Percentiles rank a stretch among this genome's conserved stretches.
phyloP scores from a whole-genome alignment of 2,113 vertebrate species.

The Fulmarus glacialis region DNA sequence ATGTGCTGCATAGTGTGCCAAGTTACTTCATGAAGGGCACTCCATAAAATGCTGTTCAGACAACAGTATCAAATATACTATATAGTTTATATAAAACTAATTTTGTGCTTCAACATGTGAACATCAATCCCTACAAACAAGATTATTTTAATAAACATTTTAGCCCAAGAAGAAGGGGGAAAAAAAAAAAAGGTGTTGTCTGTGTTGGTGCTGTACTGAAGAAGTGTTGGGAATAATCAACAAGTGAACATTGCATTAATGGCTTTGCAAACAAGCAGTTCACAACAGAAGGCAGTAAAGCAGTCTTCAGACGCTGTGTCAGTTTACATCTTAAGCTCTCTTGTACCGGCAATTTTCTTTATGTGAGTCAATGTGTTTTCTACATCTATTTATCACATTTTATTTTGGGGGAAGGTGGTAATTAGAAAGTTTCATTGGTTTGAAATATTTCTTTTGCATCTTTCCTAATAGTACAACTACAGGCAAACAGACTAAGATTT shows the following conservation, averaged over 20 bases:
- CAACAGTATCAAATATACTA: not conserved
- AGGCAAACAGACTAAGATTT: constrained; percentile 2
- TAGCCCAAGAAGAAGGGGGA: not conserved
- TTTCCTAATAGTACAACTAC: not conserved
- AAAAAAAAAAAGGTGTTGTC: not conserved
- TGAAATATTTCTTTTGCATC: not conserved
- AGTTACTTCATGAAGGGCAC: not conserved
- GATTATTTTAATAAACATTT: not conserved
- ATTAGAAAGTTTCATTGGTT: not conserved
- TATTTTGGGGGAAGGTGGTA: not conserved
- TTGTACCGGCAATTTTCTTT: not conserved
- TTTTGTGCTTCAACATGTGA: not conserved
- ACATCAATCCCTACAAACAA: not conserved
- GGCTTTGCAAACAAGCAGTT: not conserved
- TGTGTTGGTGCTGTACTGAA: not conserved
- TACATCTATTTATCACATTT: not conserved
- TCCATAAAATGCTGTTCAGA: not conserved
- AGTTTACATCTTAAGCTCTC: not conserved
- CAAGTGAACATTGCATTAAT: not conserved
- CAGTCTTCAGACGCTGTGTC: not conserved
- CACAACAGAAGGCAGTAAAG: not conserved
- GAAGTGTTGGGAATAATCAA: not conserved
- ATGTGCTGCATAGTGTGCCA: not conserved
- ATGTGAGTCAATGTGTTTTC: not conserved
- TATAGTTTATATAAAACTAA: not conserved